phyloP scores from a whole-genome alignment of 1,140 invertebrate genomes.

The Melanaphis sacchari region DNA sequence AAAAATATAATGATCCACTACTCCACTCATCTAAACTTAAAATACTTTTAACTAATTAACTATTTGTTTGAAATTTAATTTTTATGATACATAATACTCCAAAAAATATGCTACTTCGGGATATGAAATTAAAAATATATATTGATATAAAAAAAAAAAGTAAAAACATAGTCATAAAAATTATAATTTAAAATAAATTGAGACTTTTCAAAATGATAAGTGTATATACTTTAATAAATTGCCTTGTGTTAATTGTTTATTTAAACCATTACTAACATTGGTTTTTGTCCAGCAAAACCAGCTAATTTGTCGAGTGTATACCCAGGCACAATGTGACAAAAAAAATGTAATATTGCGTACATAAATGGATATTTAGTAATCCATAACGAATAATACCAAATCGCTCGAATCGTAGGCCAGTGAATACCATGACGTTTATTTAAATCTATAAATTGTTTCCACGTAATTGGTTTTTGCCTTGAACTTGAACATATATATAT shows the following conservation, averaged over 20 bases:
- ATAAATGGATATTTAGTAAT: constrained; percentile 65
- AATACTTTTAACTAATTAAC: too few relatives aligned
- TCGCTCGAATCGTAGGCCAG: constrained; percentile 64
- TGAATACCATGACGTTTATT: constrained; percentile 52
- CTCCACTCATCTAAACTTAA: not conserved
- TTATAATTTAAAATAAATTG: not conserved
- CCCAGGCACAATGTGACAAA: constrained; percentile 65
- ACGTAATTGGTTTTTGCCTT: constrained; percentile 73
- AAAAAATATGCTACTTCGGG: not conserved
- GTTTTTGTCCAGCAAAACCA: constrained; percentile 63
- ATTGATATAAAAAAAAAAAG: not conserved
- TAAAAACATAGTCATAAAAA: not conserved
- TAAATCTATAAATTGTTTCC: constrained; percentile 68
- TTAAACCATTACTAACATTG: constrained; percentile 63
- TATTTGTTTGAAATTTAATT: not conserved
- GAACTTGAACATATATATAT: constrained; percentile 78
- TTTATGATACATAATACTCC: not conserved
- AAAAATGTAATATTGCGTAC: constrained; percentile 65
- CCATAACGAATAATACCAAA: constrained; percentile 69
- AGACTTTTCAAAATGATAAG: not conserved
- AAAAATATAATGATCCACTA: not conserved
- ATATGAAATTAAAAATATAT: not conserved
- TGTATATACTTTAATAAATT: not conserved
- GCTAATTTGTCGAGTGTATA: constrained; percentile 63
- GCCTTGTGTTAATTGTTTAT: not conserved